A percentile compares a stretch with the other conserved stretches of the same genome.
phyloP scores from a whole-genome alignment of 2,113 vertebrate species.

The Diadophis punctatus region DNA sequence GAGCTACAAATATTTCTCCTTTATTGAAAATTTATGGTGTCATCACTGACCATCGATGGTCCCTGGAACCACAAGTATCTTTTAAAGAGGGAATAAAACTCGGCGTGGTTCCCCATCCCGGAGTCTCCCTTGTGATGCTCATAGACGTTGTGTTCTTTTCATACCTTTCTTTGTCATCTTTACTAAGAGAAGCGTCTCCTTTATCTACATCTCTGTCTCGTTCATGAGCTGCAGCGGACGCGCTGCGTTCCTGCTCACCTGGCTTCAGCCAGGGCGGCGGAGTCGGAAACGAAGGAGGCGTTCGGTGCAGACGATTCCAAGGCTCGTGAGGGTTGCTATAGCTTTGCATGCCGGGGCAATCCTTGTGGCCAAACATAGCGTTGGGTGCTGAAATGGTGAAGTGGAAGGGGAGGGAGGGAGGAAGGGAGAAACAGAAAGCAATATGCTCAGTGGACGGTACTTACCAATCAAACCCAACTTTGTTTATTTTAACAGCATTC shows the following conservation, averaged over 20 bases:
- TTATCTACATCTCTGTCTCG: conserved; percentile 93
- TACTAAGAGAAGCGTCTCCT: conserved; percentile 84
- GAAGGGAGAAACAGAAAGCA: conserved; percentile 38
- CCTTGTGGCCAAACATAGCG: conserved; percentile 95
- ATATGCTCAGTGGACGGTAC: conserved; percentile 71
- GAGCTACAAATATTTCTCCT: background rate
- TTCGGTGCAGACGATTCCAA: conserved; percentile 98
- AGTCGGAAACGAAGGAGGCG: conserved; percentile 95
- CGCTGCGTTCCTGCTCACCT: conserved; percentile 89
- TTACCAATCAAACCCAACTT: conserved; percentile 71
- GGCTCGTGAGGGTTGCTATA: conserved; percentile 91
- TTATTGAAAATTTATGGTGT: background rate
- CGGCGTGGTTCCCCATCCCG: conserved; percentile 58
- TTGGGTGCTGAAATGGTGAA: conserved; percentile 90
- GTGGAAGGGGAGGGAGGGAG: conserved; percentile 58
- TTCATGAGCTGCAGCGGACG: conserved; percentile 89
- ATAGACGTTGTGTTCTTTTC: conserved; percentile 64
- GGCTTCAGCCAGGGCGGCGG: conserved; percentile 98
- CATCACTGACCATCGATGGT: background rate
- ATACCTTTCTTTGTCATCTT: conserved; percentile 98
- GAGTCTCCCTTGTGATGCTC: conserved; percentile 61
- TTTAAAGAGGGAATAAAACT: conserved; percentile 56
- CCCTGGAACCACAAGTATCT: background rate
- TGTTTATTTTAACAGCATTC: conserved; percentile 69
- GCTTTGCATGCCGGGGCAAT: conserved; percentile 87